Evolutionary conservation across 2,888 invertebrate species (phyloP).

Genomic region (Spatulosminthurus flaviceps): DNA sequence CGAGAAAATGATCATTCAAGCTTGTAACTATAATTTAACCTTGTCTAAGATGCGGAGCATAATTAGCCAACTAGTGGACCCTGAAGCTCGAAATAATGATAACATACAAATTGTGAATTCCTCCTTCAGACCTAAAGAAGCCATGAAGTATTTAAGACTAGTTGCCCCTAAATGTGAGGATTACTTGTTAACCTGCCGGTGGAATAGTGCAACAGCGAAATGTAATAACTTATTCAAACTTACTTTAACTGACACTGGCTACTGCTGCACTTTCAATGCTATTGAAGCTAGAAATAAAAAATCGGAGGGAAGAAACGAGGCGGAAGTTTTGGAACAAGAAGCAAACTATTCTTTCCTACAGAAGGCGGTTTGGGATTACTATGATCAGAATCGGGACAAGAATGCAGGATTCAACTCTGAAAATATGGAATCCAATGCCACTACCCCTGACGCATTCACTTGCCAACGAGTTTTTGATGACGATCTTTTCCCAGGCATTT

Average conservation of each 20-base stretch:
- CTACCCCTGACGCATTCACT: conserved; percentile 52
- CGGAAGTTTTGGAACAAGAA: conserved; percentile 57
- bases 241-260: conserved; percentile 60
- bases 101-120: conserved; percentile 36
- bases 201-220: conserved; percentile 55
- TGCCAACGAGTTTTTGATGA: conserved; percentile 58
- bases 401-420: conserved; percentile 21
- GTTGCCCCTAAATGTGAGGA: conserved; percentile 62
- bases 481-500: conserved; percentile 61
- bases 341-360: conserved; percentile 58
- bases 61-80: conserved; percentile 59
- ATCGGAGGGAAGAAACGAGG: conserved; percentile 56
- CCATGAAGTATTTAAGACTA: conserved; percentile 58
- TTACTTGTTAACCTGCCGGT: conserved; percentile 56
- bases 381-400: conserved; percentile 3
- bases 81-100: conserved; percentile 50
- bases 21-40: conserved; percentile 50
- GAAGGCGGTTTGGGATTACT: conserved; percentile 60
- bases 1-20: conserved; percentile 50
- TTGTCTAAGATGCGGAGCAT: conserved; percentile 59
- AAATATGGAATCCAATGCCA: conserved; percentile 41
- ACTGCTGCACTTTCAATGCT: conserved; percentile 62
- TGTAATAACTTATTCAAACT: conserved; percentile 54
- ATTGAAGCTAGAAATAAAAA: conserved; percentile 55
- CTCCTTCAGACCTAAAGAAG: conserved; percentile 53